A percentile compares a stretch with the other conserved stretches of the same genome.
These are phyloP conservation scores for Cassiopea andromeda DNA, from an alignment of 30 jellyfish, hydroid and myxozoan genomes.

Conservation along the genomic window DNA sequence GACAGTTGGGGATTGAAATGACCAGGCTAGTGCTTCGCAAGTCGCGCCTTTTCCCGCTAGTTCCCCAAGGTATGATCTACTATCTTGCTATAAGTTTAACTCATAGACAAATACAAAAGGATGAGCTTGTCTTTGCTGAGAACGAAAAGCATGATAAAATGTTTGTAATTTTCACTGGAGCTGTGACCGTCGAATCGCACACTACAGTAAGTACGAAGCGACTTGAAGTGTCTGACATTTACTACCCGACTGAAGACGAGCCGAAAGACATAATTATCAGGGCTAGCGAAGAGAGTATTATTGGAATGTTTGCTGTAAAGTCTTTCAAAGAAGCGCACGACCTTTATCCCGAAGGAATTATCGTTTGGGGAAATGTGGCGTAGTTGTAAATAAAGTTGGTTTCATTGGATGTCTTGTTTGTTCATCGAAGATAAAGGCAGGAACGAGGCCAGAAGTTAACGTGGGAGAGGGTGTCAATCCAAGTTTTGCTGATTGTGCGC, in stretches of 20 bases:
- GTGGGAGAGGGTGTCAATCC: too few relatives aligned
- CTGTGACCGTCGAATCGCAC: conserved; percentile 21
- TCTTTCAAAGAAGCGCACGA: conserved; percentile 26
- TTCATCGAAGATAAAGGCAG: too few relatives aligned
- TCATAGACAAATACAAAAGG: not conserved
- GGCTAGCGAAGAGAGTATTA: conserved; percentile 28
- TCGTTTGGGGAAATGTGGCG: conserved; percentile 34
- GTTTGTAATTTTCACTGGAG: conserved; percentile 45
- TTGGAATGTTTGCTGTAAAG: conserved; percentile 36
- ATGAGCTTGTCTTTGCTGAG: conserved; percentile 15
- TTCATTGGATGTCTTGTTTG: too few relatives aligned
- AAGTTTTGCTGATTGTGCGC: too few relatives aligned
- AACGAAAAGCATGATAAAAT: conserved; percentile 11
- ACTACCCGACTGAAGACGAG: conserved; percentile 31
- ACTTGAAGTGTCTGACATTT: conserved; percentile 10
- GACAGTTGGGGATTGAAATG: conserved; percentile 37
- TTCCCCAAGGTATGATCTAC: conserved; percentile 56
- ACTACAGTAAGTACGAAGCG: conserved; percentile 6
- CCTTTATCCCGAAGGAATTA: conserved; percentile 53
- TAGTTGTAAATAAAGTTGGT: not conserved
- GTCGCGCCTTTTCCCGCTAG: conserved; percentile 28
- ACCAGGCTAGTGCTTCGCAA: conserved; percentile 40
- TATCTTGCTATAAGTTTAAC: conserved; percentile 5
- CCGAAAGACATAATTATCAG: conserved; percentile 10
- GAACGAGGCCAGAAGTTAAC: too few relatives aligned